Conservation (phyloP, 2,113 vertebrate species). For the Protobothrops mucrosquamatus region DNA sequence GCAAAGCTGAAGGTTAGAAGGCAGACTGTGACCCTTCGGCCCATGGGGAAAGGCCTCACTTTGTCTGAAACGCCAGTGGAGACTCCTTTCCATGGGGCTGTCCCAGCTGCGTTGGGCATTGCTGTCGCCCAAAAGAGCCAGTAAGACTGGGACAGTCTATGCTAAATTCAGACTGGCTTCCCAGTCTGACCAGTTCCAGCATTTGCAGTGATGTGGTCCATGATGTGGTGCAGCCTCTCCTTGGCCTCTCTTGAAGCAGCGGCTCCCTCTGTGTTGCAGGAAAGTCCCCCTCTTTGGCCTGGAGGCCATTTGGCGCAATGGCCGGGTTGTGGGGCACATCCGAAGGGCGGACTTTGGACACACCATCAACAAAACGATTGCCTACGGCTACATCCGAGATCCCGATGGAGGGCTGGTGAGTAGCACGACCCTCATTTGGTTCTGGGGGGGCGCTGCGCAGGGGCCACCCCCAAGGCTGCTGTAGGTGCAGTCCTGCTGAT, state of each 20-base stretch:
- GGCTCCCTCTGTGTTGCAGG: conserved; percentile 57
- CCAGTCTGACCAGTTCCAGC: background rate
- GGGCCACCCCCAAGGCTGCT: background rate
- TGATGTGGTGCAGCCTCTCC: background rate
- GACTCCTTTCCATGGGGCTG: too few relatives aligned
- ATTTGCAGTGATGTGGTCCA: background rate
- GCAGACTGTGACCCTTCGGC: too few relatives aligned
- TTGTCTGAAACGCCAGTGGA: too few relatives aligned
- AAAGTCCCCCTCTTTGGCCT: conserved; percentile 92
- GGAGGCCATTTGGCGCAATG: conserved; percentile 88
- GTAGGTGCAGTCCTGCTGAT: background rate
- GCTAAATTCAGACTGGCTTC: too few relatives aligned
- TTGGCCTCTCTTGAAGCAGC: accelerated
- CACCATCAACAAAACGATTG: conserved; percentile 84
- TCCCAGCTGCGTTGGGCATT: too few relatives aligned
- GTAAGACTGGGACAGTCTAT: background rate
- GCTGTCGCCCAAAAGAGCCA: background rate
- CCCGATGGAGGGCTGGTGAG: conserved; percentile 84
- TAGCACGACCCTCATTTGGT: background rate
- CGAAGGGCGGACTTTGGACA: conserved; percentile 89
- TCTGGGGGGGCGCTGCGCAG: background rate
- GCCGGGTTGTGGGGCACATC: conserved; percentile 83
- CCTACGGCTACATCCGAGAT: conserved; percentile 87
- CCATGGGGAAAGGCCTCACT: too few relatives aligned
- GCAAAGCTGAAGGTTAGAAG: too few relatives aligned